phyloP scores from a whole-genome alignment of 2,888 invertebrate genomes.

The Philhelius pedissequus region DNA sequence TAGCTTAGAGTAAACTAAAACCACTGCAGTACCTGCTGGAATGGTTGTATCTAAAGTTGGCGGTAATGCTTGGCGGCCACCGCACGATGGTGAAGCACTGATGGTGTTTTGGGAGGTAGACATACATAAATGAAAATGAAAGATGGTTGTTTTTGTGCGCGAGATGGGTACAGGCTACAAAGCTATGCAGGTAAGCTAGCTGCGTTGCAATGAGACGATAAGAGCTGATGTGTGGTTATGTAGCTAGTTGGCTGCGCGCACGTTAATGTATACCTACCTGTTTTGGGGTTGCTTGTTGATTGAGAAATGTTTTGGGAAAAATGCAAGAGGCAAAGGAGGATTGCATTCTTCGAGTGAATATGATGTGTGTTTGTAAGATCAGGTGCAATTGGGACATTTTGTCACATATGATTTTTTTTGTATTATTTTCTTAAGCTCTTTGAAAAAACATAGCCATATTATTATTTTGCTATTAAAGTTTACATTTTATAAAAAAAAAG shows the following conservation, averaged over 20 bases:
- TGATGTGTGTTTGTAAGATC: background rate
- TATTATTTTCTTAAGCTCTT: background rate
- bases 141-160: constrained; percentile 49
- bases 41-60: constrained; percentile 47
- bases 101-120: constrained; percentile 20
- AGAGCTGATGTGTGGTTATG: constrained; percentile 32
- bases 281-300: constrained; percentile 21
- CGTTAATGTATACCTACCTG: constrained; percentile 37
- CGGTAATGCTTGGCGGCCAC: constrained; percentile 10
- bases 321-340: constrained; percentile 9
- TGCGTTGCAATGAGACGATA: background rate
- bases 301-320: constrained; percentile 15
- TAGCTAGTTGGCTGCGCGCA: constrained; percentile 20
- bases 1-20: constrained; percentile 59
- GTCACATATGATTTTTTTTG: background rate
- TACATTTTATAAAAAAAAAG: no score
- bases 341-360: constrained; percentile 13
- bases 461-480: no score
- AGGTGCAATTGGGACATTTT: background rate
- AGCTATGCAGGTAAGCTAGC: constrained; percentile 47
- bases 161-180: constrained; percentile 38
- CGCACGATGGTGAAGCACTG: background rate
- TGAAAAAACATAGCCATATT: background rate
- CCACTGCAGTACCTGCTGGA: constrained; percentile 56
- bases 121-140: constrained; percentile 39